Percentiles rank a stretch among this genome's conserved stretches.
Conservation (phyloP, 2,888 invertebrate genomes). For the Euzophera pinguis region DNA sequence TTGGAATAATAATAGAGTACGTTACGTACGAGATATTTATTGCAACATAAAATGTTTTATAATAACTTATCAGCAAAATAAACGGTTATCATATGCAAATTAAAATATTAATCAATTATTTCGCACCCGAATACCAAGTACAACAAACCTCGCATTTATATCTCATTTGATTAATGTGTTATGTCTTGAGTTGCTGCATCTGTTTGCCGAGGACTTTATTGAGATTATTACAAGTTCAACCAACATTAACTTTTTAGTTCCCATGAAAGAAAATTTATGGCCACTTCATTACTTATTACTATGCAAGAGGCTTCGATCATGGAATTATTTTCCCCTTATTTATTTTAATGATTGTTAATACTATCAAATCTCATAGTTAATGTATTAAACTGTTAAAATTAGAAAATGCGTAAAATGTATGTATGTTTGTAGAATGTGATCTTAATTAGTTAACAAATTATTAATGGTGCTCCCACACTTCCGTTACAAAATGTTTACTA, state of each 20-base stretch:
- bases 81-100: slow-evolving; percentile 10
- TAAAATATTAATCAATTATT: slow-evolving; percentile 14
- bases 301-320: not conserved
- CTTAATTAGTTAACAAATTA: too few relatives aligned
- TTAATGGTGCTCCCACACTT: too few relatives aligned
- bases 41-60: not conserved
- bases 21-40: too few relatives aligned
- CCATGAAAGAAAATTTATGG: slow-evolving; percentile 3
- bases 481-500: too few relatives aligned
- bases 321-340: not conserved
- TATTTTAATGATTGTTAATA: not conserved
- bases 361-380: not conserved
- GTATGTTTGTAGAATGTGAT: too few relatives aligned
- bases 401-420: too few relatives aligned
- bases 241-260: slow-evolving; percentile 5
- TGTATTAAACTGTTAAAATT: too few relatives aligned
- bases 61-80: not conserved
- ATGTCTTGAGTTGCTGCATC: slow-evolving; percentile 1
- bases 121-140: slow-evolving; percentile 5
- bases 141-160: slow-evolving; percentile 1
- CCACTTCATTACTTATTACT: not conserved
- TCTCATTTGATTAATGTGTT: slow-evolving; percentile 6
- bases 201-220: slow-evolving; percentile 6
- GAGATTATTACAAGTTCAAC: slow-evolving; percentile 4
- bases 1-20: not conserved